Base-by-base conservation (phyloP, 1,140 invertebrate genomes). In the Drosophila erecta region DNA sequence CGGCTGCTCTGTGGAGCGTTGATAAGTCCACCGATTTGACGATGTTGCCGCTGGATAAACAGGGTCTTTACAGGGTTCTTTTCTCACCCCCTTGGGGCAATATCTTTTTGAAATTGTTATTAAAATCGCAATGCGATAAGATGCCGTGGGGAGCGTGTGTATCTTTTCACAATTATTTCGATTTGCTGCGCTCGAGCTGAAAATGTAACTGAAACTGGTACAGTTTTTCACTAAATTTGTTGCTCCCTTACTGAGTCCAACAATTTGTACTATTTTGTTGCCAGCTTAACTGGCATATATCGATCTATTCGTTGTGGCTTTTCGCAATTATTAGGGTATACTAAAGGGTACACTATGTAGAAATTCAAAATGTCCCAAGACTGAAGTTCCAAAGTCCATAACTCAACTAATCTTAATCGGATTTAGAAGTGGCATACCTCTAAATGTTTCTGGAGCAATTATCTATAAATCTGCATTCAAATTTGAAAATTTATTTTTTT, bases 61-160 rank as follows among this genome's bases (percentile, higher is more conserved):
- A 86, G 77, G 33, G 66, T 43, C 27, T 44, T 15, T 33, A 33
- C 24, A 10, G 24, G 55, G 55, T 56, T 61, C n/a, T 55, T 20
- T 11, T 22, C 11, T 27, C 57, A 38, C 17, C 81, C 78, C 64
- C 75, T 77, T 55, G 69, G 50, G 65, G 84, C 79, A 87, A 86
- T 86, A 83, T 87, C 59, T 66, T 69, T 75, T 50, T 54, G 54
- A 73, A 76, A 87, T 83, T 77, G 66, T 87, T 87, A 87, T 87
- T 87, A 89, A 87, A 89, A 87, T 83, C 67, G 83, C 84, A 79
- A 73, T 46, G 84, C 61, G 66, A 83, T 89, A 76, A 79, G 59
- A 47, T 22, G 44, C 10, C 37, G 24, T 3, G 40, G 33, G 70
- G 50, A 51, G 55, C 37, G 44, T 47, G 4, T 22, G 38, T 40